Conservation (phyloP, 2,113 vertebrate species). For the Lasiurus borealis region DNA sequence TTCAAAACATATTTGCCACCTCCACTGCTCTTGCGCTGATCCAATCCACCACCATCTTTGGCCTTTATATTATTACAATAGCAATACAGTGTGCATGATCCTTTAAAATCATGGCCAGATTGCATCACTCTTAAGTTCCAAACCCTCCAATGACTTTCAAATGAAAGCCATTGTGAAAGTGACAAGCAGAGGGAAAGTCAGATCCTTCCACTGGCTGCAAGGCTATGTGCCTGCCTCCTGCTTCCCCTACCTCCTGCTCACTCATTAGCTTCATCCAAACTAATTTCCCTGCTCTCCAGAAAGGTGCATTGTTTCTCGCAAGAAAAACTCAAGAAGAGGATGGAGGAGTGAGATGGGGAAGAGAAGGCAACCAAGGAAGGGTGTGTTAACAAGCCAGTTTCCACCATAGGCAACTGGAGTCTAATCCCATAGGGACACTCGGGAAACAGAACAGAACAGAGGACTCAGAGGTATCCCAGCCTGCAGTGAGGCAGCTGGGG, state of each 20-base stretch:
- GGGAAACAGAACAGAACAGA: background rate
- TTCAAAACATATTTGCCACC: background rate
- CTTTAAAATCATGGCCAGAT: background rate
- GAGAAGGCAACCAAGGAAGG: background rate
- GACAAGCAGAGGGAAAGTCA: background rate
- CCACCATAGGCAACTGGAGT: background rate
- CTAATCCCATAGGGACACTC: background rate
- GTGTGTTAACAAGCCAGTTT: background rate
- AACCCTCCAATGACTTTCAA: background rate
- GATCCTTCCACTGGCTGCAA: background rate
- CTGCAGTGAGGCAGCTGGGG: background rate
- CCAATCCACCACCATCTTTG: background rate
- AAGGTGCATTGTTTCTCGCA: background rate
- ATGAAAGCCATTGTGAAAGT: background rate
- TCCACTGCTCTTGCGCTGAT: background rate
- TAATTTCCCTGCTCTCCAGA: background rate
- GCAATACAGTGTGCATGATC: background rate
- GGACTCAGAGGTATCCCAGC: background rate
- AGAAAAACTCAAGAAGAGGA: background rate
- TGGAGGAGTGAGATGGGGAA: background rate
- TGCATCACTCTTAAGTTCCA: background rate
- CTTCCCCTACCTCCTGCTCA: background rate
- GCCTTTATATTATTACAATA: background rate
- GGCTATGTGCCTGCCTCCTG: too few relatives aligned
- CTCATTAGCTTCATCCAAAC: background rate